Conservation (phyloP, 2,888 invertebrate genomes). For the Dolichomitus sp. region DNA sequence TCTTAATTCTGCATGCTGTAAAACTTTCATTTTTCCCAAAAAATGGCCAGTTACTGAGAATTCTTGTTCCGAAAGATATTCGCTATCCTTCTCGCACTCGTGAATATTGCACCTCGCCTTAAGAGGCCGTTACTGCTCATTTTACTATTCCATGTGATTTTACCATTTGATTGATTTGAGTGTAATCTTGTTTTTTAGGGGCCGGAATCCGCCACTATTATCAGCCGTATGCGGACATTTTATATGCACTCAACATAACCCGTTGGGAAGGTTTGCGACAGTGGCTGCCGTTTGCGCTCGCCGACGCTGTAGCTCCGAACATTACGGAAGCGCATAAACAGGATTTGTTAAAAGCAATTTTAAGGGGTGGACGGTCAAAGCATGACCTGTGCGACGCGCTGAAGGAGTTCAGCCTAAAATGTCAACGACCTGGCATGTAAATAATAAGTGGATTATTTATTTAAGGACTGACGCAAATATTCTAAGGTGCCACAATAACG, state of each 20-base stretch:
- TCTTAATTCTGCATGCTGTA: no score
- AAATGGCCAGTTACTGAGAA: no score
- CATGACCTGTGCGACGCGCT: slow-evolving; percentile 75
- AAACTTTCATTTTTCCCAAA: no score
- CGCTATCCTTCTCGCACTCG: no score
- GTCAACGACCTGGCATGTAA: slow-evolving; percentile 71
- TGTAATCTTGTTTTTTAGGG: slow-evolving; percentile 81
- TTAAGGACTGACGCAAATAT: slow-evolving; percentile 25
- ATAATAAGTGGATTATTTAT: slow-evolving; percentile 30
- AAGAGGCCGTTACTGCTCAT: not conserved
- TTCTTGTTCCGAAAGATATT: no score
- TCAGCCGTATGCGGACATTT: slow-evolving; percentile 89
- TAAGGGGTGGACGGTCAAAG: slow-evolving; percentile 71
- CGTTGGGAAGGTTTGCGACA: slow-evolving; percentile 88
- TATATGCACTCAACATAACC: slow-evolving; percentile 90
- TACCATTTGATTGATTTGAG: not conserved
- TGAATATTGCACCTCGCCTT: no score
- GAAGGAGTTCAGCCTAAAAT: slow-evolving; percentile 77
- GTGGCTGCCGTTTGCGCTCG: slow-evolving; percentile 88
- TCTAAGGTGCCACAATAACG: slow-evolving; percentile 25
- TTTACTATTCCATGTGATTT: not conserved
- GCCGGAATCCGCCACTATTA: slow-evolving; percentile 88
- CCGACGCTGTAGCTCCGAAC: slow-evolving; percentile 76
- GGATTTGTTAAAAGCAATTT: slow-evolving; percentile 72
- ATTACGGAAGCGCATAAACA: slow-evolving; percentile 77